These are phyloP conservation scores for Synergus itoensis DNA, from an alignment of 2,888 invertebrate genomes.

Conservation along the genomic window DNA sequence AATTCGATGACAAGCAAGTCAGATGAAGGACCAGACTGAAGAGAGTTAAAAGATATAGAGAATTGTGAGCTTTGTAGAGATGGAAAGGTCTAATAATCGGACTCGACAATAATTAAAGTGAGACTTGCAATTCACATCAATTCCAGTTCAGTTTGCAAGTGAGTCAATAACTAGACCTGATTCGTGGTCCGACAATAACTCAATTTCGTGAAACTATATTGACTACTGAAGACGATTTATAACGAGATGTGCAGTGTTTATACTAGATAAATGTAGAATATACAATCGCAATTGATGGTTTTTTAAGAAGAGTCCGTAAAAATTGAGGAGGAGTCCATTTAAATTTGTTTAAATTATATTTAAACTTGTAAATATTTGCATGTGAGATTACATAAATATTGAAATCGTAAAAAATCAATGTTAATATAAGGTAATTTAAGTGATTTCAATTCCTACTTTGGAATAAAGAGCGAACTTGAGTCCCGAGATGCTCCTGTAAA, in stretches of 20 bases:
- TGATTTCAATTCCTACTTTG: neutral
- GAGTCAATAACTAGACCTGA: constrained; percentile 31
- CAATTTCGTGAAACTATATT: constrained; percentile 34
- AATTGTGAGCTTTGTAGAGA: neutral
- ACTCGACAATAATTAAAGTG: neutral
- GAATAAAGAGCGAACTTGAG: neutral
- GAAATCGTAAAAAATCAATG: no score
- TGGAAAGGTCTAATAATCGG: constrained; percentile 19
- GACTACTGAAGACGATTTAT: constrained; percentile 1
- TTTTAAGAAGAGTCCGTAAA: no score
- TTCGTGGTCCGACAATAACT: constrained; percentile 35
- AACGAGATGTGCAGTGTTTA: constrained; percentile 11
- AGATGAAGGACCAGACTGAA: constrained; percentile 14
- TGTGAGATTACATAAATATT: no score
- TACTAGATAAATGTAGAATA: neutral
- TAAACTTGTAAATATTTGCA: no score
- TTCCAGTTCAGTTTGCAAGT: constrained; percentile 31
- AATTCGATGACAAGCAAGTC: constrained; percentile 24
- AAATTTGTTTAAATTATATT: no score
- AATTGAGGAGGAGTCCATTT: no score
- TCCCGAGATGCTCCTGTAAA: constrained; percentile 5
- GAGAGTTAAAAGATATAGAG: constrained; percentile 8
- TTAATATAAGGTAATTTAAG: no score
- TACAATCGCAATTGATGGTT: neutral
- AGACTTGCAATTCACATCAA: constrained; percentile 31